Conservation (phyloP, 2,888 invertebrate genomes). For the Oligia strigilis region DNA sequence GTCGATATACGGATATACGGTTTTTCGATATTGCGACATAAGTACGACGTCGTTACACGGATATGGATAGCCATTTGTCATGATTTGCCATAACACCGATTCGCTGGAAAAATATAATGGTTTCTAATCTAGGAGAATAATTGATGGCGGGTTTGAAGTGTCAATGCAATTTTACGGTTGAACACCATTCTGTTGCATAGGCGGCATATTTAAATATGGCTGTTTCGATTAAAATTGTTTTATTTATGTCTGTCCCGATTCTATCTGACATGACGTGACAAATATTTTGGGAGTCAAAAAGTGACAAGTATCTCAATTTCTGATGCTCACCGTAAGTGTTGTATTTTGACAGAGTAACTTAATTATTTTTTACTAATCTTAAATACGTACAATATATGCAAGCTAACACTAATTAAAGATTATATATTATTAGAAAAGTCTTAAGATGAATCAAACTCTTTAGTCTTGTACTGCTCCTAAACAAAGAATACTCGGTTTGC, state of each 20-base stretch:
- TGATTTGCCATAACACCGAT: constrained; percentile 66
- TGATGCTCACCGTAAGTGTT: too few relatives aligned
- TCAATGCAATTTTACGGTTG: constrained; percentile 47
- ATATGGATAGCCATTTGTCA: constrained; percentile 66
- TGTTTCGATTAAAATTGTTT: constrained; percentile 33
- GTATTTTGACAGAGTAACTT: too few relatives aligned
- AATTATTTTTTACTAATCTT: too few relatives aligned
- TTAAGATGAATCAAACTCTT: neutral
- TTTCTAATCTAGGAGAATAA: constrained; percentile 62
- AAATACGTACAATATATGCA: too few relatives aligned
- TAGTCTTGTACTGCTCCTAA: neutral
- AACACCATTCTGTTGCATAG: constrained; percentile 27
- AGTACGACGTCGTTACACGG: constrained; percentile 60
- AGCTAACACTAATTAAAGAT: too few relatives aligned
- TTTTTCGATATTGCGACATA: constrained; percentile 63
- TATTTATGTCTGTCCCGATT: constrained; percentile 21
- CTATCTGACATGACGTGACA: too few relatives aligned
- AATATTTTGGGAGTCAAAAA: neutral
- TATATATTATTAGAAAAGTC: too few relatives aligned
- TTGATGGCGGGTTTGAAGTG: constrained; percentile 59
- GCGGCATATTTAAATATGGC: constrained; percentile 23
- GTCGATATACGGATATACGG: constrained; percentile 52
- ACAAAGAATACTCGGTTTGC: constrained; percentile 1
- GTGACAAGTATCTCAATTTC: neutral
- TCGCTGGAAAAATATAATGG: constrained; percentile 61